Evolutionary conservation across 2,113 vertebrate species (phyloP), one percentile per base, ranked within the genome.

Genomic region (Halichoeres trimaculatus): DNA sequence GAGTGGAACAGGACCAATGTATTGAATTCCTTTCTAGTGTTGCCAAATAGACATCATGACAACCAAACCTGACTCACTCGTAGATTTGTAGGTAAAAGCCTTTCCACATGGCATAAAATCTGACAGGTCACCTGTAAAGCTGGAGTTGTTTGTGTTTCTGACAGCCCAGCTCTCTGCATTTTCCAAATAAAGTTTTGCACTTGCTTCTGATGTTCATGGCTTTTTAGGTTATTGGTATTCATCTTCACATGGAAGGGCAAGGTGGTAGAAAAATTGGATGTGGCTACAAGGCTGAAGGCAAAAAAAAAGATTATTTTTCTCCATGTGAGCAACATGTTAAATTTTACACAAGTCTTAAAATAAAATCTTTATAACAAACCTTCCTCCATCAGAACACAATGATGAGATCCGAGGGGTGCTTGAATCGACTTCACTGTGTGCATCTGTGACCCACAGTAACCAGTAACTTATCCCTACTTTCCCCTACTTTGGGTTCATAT

Each of bases 21-120:
- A 45, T n/a, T 69, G 38, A 14, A n/a, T 26, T 67, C 52, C 75
- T 87, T 76, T 86, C 19, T 70, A 66, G 40, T 74, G 48, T 24
- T 78, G 69, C 90, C 88, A 93, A 80, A 83, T 53, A 83, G 57
- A 74, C 23, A 70, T 69, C 70, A 81, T n/a, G 38, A 47, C 80
- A 76, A 78, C 77, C 73, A 73, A 80, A 83, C 51, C 20, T 70
- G 45, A 78, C 53, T 47, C 43, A 68, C 34, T 13, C 62, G 57
- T 59, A 17, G 74, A 73, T 45, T 6, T 45, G 17, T 54, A 54
- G 68, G 52, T 34, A 69, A 56, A 55, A 76, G 62, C 56, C 76
- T 67, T 57, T 35, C 58, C 20, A 69, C 34, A 43, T 51, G 14
- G 40, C 14, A 60, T 56, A 4, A 66, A 70, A 64, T 50, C 54